A percentile compares a stretch with the other conserved stretches of the same genome.
Evolutionary conservation across 1,140 invertebrate species (phyloP).

Genomic region (Apis laboriosa): DNA sequence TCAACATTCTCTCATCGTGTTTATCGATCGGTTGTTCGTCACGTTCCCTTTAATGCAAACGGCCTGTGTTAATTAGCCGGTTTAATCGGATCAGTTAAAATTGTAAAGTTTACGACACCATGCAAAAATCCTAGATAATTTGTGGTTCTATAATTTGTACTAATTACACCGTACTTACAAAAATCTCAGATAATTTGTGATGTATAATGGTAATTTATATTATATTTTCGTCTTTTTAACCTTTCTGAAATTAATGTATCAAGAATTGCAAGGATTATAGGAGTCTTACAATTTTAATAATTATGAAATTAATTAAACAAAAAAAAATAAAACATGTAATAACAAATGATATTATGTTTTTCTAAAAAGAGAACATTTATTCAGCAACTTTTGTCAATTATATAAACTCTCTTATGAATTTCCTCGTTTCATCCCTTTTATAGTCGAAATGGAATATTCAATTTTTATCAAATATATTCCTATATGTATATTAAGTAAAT

Average conservation of each 20-base stretch:
- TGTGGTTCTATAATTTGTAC: neutral
- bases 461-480: neutral
- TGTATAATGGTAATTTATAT: too few species aligned
- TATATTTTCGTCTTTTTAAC: too few species aligned
- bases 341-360: too few species aligned
- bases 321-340: too few species aligned
- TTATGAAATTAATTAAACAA: too few species aligned
- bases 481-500: neutral
- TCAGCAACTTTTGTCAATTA: neutral
- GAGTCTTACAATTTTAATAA: too few species aligned
- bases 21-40: slow-evolving; percentile 2
- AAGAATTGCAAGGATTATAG: too few species aligned
- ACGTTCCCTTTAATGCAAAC: neutral
- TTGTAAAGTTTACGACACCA: neutral
- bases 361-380: too few species aligned
- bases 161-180: neutral
- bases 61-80: slow-evolving; percentile 2
- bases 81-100: neutral
- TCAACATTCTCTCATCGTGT: neutral
- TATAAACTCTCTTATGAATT: neutral
- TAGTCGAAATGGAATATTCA: neutral
- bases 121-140: neutral
- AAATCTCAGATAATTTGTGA: too few species aligned
- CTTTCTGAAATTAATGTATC: too few species aligned
- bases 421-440: neutral